Conservation (phyloP, 2,113 vertebrate genomes). For the Clinocottus analis region DNA sequence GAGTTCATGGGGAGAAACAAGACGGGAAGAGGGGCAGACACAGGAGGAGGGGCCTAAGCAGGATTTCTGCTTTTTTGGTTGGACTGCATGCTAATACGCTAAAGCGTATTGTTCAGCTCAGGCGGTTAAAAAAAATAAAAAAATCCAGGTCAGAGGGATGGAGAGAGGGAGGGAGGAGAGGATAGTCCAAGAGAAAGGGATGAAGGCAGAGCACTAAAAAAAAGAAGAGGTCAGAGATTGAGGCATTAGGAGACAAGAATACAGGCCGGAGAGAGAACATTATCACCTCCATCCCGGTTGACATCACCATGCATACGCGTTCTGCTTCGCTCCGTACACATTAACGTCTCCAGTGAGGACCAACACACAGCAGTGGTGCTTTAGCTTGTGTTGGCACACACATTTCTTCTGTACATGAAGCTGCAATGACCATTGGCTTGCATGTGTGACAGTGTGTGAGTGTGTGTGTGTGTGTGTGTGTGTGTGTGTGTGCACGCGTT, state of each 20-base stretch:
- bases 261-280: slow-evolving; percentile 5
- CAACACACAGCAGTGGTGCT: not conserved
- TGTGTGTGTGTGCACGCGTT: slow-evolving; percentile 31
- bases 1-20: slow-evolving; percentile 43
- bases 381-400: not conserved
- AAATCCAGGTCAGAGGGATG: slow-evolving; percentile 71
- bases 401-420: too few relatives aligned
- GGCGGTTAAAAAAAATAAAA: slow-evolving; percentile 48
- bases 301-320: not conserved
- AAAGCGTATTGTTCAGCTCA: slow-evolving; percentile 73
- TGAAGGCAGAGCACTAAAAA: slow-evolving; percentile 40
- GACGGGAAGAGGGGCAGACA: slow-evolving; percentile 31
- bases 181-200: slow-evolving; percentile 3
- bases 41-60: slow-evolving; percentile 43
- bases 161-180: not conserved
- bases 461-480: slow-evolving; percentile 30
- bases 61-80: slow-evolving; percentile 53
- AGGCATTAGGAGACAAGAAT: slow-evolving; percentile 45
- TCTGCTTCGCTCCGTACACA: slow-evolving; percentile 9
- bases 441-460: slow-evolving; percentile 21
- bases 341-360: slow-evolving; percentile 5
- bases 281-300: slow-evolving; percentile 33
- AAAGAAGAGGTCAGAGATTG: slow-evolving; percentile 62
- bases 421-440: slow-evolving; percentile 17
- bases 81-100: slow-evolving; percentile 60